Base-by-base conservation (phyloP, 1,140 invertebrate species). In the Drosophila nikananu region DNA sequence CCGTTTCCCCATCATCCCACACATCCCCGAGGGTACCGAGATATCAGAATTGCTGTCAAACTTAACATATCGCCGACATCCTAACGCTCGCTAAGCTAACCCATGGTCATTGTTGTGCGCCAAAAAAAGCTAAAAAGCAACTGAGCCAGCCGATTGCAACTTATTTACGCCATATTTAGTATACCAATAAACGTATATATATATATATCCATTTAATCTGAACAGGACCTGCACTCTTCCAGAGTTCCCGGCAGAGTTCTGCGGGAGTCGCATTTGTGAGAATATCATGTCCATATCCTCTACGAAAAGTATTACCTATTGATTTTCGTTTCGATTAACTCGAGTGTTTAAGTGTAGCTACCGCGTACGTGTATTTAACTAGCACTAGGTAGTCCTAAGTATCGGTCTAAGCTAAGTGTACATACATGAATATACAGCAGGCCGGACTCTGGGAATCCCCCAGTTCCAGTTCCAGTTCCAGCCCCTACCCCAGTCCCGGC, bases 201-300 rank as follows among this genome's bases (percentile, higher is more conserved):
- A 76, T 27, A 67, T 81, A 59, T 86, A 86, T 91, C 75, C 72
- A 77, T 87, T 83, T 86, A 83, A 87, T 92, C 76, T 76, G 76
- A 89, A 92, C 91, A 92, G 91, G 91, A 89, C 68, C 79, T 87
- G 75, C 82, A 81, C 74, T 89, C 75, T 81, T 76, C 77, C 87
- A 83, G 64, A 63, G 67, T 71, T 55, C 77, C 68, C 73, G 71
- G 61, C 75, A 81, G 78, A 81, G 75, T 82, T 39, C 80, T 92
- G 75, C 86, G 89, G 75, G 91, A 92, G 80, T 92, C 91, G 39
- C 91, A 92, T 80, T 86, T 92, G 67, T 92, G 86, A 90, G 60
- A 71, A 86, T 86, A 78, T 67, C 81, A 75, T 74, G 72, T 79
- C 71, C 57, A 83, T 80, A 83, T 83, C 79, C 77, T 84, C 81